phyloP scores from a whole-genome alignment of 2,113 vertebrate species.

The Urocolius indicus region DNA sequence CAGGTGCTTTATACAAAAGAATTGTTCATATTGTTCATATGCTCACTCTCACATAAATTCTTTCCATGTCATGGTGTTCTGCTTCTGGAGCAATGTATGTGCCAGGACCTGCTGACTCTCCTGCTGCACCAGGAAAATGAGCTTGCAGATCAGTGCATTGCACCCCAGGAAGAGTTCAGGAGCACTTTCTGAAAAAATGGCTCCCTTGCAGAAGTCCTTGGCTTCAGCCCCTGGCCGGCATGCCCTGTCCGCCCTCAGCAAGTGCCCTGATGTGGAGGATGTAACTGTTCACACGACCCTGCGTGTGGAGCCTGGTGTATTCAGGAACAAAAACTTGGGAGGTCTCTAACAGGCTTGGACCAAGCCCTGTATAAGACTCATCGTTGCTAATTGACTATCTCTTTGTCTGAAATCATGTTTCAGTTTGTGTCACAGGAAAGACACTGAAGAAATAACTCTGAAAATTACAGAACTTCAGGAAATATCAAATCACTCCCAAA shows the following conservation, averaged over 20 bases:
- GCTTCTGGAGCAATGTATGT: fast-evolving
- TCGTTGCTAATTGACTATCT: not conserved
- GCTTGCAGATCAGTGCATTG: not conserved
- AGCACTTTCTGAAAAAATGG: not conserved
- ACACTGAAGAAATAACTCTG: not conserved
- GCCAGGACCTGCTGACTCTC: not conserved
- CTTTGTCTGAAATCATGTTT: not conserved
- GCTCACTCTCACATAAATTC: fast-evolving
- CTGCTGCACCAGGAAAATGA: not conserved
- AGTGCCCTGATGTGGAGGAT: not conserved
- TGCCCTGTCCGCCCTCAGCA: not conserved
- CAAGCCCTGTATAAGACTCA: not conserved
- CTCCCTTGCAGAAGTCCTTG: conserved; percentile 3
- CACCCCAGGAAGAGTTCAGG: not conserved
- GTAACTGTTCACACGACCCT: not conserved
- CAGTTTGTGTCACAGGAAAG: not conserved
- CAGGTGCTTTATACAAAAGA: not conserved
- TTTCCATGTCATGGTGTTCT: not conserved
- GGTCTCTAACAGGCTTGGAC: conserved; percentile 46
- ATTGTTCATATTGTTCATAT: fast-evolving
- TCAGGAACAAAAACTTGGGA: conserved; percentile 51
- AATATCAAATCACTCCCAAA: not conserved
- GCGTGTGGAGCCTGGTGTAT: not conserved
- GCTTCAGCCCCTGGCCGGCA: not conserved
- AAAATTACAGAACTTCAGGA: not conserved